Evolutionary conservation across 1,140 invertebrate species (phyloP), one percentile per base, ranked within the genome.

Genomic region (Nasonia vitripennis): DNA sequence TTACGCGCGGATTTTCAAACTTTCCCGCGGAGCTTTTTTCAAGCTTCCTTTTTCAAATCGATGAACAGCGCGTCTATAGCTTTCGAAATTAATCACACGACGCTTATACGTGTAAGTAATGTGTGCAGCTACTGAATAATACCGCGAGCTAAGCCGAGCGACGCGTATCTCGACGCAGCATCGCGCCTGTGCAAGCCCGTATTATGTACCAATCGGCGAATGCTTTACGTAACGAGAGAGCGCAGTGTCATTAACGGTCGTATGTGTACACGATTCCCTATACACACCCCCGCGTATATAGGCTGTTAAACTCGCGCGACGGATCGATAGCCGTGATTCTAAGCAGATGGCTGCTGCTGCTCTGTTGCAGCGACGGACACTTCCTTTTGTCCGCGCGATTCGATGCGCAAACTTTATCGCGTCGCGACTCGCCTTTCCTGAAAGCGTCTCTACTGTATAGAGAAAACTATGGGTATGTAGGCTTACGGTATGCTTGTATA

Each of bases 161-260:
- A 1, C 14, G 14, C 14, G 14, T 51, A 74, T 34, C 73, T 74
- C 73, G 37, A 74, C 41, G 55, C 55, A 45, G 37, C 37, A 74
- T 45, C 31, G 73, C 27, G 11, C 2, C 31, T 14, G 48, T 10
- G 12, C 45, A 31, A 12, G 31, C 34, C 37, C 17, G 73, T 45
- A 31, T 74, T 41, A 20, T 74, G 17, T 27, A 62, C 41, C 74
- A 51, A 77, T 77, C 45, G 37, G n/a, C 45, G 11, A 77, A 51
- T 77, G 45, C 74, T 77, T 77, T 77, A 77, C n/a, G 51, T 77
- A 51, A 51, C 45, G 51, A 4, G 37, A 51, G 48, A 51, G 55
- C 20, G 41, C 45, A 6, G 73, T 37, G 34, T 74, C 73, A 74
- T 74, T 37, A 74, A 74, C 73, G 73, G 6, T 31, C 45, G 37